Percentiles rank a stretch among this genome's conserved stretches.
Conservation (phyloP, 2,797 vertebrate species). For the Pseudochirops cupreus region DNA sequence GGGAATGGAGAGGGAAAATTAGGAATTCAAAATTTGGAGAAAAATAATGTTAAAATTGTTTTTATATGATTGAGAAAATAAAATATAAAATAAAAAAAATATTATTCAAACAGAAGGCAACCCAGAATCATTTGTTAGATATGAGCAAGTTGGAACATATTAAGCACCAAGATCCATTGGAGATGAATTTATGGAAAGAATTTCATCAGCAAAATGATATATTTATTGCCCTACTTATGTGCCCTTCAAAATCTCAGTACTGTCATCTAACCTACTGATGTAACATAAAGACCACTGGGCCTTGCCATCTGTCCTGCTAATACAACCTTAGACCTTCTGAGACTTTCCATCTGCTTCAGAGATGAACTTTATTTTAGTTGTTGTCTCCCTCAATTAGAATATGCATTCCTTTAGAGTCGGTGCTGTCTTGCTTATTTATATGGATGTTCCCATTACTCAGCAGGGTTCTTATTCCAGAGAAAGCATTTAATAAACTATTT, state of each 20-base stretch:
- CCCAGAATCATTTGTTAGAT: background rate
- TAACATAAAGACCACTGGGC: background rate
- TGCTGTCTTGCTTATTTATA: background rate
- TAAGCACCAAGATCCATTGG: background rate
- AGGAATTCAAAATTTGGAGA: too few relatives aligned
- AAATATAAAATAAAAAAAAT: too few relatives aligned
- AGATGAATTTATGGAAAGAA: background rate
- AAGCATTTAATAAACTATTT: background rate
- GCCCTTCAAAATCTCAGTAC: background rate
- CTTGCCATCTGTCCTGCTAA: background rate
- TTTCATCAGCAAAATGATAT: background rate
- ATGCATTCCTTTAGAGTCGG: background rate
- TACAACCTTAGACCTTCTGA: background rate
- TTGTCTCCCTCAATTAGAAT: background rate
- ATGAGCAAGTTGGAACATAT: background rate
- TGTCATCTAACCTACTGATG: background rate
- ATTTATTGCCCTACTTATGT: background rate
- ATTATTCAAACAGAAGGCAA: background rate
- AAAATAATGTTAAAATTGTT: too few relatives aligned
- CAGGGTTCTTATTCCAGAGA: background rate
- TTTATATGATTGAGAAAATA: too few relatives aligned
- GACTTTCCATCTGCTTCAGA: constrained; percentile 2
- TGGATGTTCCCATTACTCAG: background rate
- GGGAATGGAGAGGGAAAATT: too few relatives aligned
- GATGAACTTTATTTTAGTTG: background rate